Evolutionary conservation across 2,797 vertebrate species (phyloP), one percentile per base, ranked within the genome.

Genomic region (Anas bahamensis): DNA sequence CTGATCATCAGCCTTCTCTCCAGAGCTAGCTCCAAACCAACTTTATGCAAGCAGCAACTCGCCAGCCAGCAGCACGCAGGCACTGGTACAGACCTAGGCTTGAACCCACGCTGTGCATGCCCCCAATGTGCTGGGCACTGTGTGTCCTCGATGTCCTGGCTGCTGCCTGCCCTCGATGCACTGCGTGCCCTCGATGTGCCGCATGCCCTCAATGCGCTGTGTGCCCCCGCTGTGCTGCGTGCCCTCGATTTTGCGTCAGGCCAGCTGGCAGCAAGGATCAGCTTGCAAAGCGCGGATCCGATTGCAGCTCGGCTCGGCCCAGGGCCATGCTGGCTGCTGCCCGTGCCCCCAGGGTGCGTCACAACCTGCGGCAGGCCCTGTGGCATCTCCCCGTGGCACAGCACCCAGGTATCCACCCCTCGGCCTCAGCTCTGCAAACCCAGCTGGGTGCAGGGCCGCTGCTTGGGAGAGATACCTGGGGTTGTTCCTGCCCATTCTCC

Each of bases 71-170:
- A 21, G 29, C 17, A 29, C 26, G 41, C 4, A 0, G 14, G 60
- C 53, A 41, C 60, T 0, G 0, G 15, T 31, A 11, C 1, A 0
- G 18, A 48, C 23, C 15, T 6, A 22, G n/a, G n/a, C 52, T 39
- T 10, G 16, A 29, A n/a, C 64, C 52, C 52, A 52, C 56, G 10
- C 7, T 1, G 22, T 7, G 29, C 24, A 2, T 7, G 8, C 13
- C 61, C 35, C 42, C 4, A 1, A 7, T 9, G 39, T 8, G 1
- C 46, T 23, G 46, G 46, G 22, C 7, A 13, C 46, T 48, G 46
- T 7, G 46, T 48, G 46, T 13, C 46, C 22, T 48, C 46, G 22
- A 48, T 46, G 46, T 46, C 11, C 46, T 46, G 46, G 46, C 6
- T 46, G 46, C 46, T 48, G 46, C 46, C 7, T 48, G 46, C 22